Evolutionary conservation across 1,140 invertebrate genomes (phyloP).

Genomic region (Pemphigus obesinymphae): DNA sequence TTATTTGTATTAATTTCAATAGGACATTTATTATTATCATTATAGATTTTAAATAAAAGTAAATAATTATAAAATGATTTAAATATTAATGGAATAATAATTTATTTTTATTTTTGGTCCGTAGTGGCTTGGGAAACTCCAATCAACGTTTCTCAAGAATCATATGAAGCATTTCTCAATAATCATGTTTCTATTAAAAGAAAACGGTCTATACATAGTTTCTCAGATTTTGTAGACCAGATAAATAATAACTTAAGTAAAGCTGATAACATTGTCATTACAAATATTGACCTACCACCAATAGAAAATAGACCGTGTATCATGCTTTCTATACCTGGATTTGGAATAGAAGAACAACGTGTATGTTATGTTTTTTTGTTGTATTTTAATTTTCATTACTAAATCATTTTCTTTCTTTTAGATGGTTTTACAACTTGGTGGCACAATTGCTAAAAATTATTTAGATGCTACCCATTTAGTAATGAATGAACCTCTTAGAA

Average conservation of each 20-base stretch:
- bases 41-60: no score
- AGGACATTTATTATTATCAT: no score
- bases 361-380: constrained; percentile 46
- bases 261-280: constrained; percentile 47
- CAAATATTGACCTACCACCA: constrained; percentile 53
- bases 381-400: background rate
- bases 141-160: constrained; percentile 81
- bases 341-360: constrained; percentile 51
- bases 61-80: no score
- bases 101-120: background rate
- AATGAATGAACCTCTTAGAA: constrained; percentile 68
- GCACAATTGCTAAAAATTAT: constrained; percentile 64
- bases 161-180: constrained; percentile 70
- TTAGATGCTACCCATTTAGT: constrained; percentile 82
- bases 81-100: no score
- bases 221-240: constrained; percentile 41
- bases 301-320: constrained; percentile 53
- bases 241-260: constrained; percentile 45
- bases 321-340: constrained; percentile 53
- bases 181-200: constrained; percentile 53
- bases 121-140: constrained; percentile 86
- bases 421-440: constrained; percentile 71
- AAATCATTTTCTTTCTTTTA: constrained; percentile 49
- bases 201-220: constrained; percentile 54
- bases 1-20: no score